Evolutionary conservation across 2,797 vertebrate genomes (phyloP).

Genomic region (Gallinago solitaria): DNA sequence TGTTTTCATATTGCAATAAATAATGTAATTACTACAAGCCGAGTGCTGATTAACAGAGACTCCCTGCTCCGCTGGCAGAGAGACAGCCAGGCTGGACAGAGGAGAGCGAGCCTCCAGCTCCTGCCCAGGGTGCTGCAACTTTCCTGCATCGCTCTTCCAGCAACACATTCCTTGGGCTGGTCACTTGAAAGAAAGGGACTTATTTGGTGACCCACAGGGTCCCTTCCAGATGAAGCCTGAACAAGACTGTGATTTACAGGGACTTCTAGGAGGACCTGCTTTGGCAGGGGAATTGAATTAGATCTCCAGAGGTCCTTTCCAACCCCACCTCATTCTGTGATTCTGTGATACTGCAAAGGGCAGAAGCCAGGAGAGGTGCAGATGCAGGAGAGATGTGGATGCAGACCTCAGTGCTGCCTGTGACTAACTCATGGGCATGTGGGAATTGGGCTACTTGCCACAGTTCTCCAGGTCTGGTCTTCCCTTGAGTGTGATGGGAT

Average conservation of each 20-base stretch:
- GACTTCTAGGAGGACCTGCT: too few relatives aligned
- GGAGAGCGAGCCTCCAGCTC: background rate
- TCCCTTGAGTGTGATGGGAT: background rate
- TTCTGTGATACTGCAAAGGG: background rate
- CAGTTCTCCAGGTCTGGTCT: background rate
- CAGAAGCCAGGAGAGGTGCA: background rate
- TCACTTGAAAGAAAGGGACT: background rate
- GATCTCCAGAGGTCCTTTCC: too few relatives aligned
- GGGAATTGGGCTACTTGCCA: background rate
- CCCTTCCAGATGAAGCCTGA: background rate
- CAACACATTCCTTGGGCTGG: fast-evolving
- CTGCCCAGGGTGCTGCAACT: background rate
- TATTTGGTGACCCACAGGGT: background rate
- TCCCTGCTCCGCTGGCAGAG: background rate
- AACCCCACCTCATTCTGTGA: too few relatives aligned
- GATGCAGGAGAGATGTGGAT: background rate
- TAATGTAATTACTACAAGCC: background rate
- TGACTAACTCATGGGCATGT: fast-evolving
- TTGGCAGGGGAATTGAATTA: too few relatives aligned
- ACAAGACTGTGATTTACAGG: background rate
- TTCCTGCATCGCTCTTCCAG: background rate
- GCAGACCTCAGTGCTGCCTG: background rate
- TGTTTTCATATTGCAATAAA: conserved; percentile 19
- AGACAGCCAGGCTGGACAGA: background rate
- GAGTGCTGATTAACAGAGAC: background rate